phyloP scores from a whole-genome alignment of 2,888 invertebrate genomes.

The Myopa tessellatipennis region DNA sequence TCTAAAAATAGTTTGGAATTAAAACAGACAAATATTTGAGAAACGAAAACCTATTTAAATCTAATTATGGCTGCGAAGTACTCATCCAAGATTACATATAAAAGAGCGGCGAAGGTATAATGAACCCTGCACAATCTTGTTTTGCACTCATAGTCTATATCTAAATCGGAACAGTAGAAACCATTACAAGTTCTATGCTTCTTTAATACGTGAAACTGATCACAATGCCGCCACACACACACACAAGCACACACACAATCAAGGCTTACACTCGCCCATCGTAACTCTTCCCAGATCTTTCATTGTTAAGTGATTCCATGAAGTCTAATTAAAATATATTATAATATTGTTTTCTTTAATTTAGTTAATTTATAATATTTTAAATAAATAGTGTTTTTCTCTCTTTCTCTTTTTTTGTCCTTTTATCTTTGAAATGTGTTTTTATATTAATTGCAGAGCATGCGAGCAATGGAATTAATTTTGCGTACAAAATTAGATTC shows the following conservation, averaged over 20 bases:
- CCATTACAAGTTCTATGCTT: too few relatives aligned
- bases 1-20: neutral
- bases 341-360: conserved; percentile 23
- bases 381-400: conserved; percentile 25
- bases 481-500: conserved; percentile 79
- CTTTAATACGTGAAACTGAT: too few relatives aligned
- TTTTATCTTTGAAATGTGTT: conserved; percentile 28
- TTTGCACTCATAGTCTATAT: too few relatives aligned
- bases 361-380: conserved; percentile 31
- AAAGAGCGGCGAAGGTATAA: too few relatives aligned
- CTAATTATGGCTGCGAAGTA: neutral
- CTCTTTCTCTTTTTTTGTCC: conserved; percentile 27
- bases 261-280: neutral
- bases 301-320: neutral
- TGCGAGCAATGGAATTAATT: conserved; percentile 81
- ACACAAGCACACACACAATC: too few relatives aligned
- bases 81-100: neutral
- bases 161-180: too few relatives aligned
- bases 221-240: too few relatives aligned
- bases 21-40: too few relatives aligned
- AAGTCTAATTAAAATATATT: neutral
- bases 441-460: conserved; percentile 71
- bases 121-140: too few relatives aligned
- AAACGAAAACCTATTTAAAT: neutral
- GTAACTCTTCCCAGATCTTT: neutral